Evolutionary conservation across 2,888 invertebrate genomes (phyloP), one percentile per base, ranked within the genome.

Genomic region (Linnaemya vulpina): DNA sequence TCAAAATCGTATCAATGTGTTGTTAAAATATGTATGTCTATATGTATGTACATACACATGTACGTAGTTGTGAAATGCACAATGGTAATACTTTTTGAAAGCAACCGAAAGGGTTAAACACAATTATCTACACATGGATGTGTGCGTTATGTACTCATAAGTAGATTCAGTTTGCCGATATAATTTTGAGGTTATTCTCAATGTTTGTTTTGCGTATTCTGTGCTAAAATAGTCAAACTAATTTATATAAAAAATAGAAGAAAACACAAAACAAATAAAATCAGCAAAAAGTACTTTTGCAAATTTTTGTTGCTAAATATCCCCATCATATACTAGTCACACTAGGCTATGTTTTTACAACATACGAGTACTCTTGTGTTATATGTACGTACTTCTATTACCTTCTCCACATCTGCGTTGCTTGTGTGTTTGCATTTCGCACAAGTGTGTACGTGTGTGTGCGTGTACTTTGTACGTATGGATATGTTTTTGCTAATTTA

Each of bases 181-280:
- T n/a, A 65, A 73, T 74, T 79, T 77, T 83, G 71, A 83, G 82
- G 82, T 77, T 83, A 77, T 71, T 70, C 76, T 77, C 71, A 83
- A 83, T 83, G 71, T 22, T 77, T 65, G 63, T 65, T 77, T 77
- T 71, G 71, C 76, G 65, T 60, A 65, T 68, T 62, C 53, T 46
- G 65, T 49, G 60, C 22, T 76, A 71, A 55, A 65, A 76, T 35
- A 65, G 20, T 71, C 40, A 76, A 70, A 68, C 25, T 15, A 62
- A 53, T 17, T 38, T 9, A 43, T 9, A 65, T n/a, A n/a, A n/a
- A 30, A 30, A 30, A 30, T 3, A 30, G 30, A 46, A 63, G 13
- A 30, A 60, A 30, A 78, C 15, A 40, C 4, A 60, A 62, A 62
- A 22, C n/a, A 46, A 49, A 60, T 35, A 35, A 20, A 25, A 49